Conservation (phyloP, 1,140 invertebrate species). For the Hetaerina americana region DNA sequence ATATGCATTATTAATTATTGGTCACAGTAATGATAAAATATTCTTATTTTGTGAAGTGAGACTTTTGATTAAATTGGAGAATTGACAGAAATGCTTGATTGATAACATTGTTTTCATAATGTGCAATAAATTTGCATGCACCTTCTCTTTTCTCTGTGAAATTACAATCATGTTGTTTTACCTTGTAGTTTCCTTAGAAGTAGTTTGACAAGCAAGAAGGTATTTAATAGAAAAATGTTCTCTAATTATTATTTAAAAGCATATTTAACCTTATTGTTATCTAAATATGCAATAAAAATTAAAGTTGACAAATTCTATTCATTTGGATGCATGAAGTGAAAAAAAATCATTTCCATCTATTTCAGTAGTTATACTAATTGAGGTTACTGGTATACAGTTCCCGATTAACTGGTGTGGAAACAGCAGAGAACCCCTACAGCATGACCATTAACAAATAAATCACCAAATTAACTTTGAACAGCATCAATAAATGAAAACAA, state of each 20-base stretch:
- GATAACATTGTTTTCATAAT: neutral
- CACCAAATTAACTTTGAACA: too few species aligned
- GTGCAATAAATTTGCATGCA: neutral
- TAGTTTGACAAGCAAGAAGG: neutral
- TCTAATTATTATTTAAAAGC: neutral
- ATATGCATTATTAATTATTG: neutral
- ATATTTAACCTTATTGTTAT: constrained; percentile 1
- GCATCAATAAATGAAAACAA: too few species aligned
- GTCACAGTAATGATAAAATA: neutral
- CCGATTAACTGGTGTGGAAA: too few species aligned
- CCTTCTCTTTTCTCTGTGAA: neutral
- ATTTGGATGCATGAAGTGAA: too few species aligned
- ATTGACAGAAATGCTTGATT: neutral
- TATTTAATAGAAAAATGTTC: neutral
- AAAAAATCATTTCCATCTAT: too few species aligned
- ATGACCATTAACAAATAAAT: too few species aligned
- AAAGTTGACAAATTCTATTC: neutral
- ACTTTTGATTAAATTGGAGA: neutral
- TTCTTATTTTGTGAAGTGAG: neutral
- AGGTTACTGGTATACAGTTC: too few species aligned
- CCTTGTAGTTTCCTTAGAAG: neutral
- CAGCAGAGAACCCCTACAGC: too few species aligned
- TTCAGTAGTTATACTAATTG: too few species aligned
- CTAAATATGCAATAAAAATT: neutral
- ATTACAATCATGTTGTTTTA: neutral